These are phyloP conservation scores for Perithous albicinctus DNA, from an alignment of 2,888 invertebrate genomes.

Conservation along the genomic window DNA sequence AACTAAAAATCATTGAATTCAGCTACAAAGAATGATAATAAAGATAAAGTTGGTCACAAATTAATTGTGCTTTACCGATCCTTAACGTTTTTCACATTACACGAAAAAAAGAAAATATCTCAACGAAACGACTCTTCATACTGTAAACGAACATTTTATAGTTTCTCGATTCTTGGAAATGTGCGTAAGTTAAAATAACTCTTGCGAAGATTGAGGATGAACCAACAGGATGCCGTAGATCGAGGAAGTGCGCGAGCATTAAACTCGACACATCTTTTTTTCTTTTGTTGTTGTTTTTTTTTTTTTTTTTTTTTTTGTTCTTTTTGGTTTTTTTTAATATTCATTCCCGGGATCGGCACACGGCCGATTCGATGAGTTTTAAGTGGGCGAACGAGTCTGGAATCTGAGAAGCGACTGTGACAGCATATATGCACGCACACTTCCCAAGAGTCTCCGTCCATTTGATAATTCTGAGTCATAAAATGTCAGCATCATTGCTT, in stretches of 20 bases:
- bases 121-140: background rate
- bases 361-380: conserved; percentile 66
- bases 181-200: background rate
- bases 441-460: conserved; percentile 55
- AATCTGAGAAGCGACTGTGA: conserved; percentile 35
- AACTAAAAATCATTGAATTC: background rate
- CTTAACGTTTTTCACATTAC: background rate
- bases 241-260: conserved; percentile 54
- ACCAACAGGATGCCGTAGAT: conserved; percentile 41
- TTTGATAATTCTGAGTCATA: conserved; percentile 71
- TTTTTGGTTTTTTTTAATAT: conserved; percentile 59
- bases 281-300: conserved; percentile 37
- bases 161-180: background rate
- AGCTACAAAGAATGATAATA: background rate
- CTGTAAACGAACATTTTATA: background rate
- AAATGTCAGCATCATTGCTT: conserved; percentile 72
- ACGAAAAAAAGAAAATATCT: background rate
- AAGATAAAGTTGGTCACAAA: background rate
- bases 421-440: conserved; percentile 13
- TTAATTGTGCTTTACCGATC: background rate
- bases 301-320: no score
- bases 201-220: conserved; percentile 1
- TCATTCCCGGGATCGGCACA: conserved; percentile 55
- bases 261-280: conserved; percentile 49
- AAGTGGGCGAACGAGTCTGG: conserved; percentile 67